Conservation (phyloP, 2,797 vertebrate species). For the Arctocebus calabarensis region DNA sequence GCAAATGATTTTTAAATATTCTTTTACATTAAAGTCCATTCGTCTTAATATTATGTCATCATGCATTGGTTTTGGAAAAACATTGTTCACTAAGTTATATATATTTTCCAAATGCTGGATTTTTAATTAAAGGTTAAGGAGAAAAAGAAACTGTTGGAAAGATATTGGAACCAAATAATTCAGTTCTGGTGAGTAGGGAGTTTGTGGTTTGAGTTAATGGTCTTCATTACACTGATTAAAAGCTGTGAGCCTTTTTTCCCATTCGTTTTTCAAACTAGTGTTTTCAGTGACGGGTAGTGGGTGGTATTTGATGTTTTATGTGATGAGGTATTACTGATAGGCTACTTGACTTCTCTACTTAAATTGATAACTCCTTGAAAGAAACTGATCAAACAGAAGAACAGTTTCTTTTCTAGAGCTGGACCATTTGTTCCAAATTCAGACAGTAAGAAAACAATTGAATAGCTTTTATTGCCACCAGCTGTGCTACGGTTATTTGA, state of each 20-base stretch:
- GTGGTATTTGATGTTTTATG: conserved; percentile 71
- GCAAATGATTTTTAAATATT: not conserved
- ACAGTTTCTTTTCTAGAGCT: conserved; percentile 57
- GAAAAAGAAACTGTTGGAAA: conserved; percentile 74
- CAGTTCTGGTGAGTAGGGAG: conserved; percentile 66
- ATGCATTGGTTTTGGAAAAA: not conserved
- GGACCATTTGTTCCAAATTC: conserved; percentile 71
- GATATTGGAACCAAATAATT: conserved; percentile 74
- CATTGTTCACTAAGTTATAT: not conserved
- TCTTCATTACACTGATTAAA: conserved; percentile 80
- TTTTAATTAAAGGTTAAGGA: conserved; percentile 81
- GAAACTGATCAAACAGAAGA: conserved; percentile 66
- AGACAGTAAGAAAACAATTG: conserved; percentile 73
- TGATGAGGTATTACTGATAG: conserved; percentile 65
- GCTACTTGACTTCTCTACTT: conserved; percentile 61
- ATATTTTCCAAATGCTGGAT: not conserved
- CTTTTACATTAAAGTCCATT: not conserved
- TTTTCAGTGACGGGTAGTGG: conserved; percentile 60
- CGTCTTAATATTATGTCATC: not conserved
- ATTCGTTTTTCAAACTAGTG: conserved; percentile 77
- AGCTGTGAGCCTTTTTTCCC: conserved; percentile 68
- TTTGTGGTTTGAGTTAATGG: conserved; percentile 76
- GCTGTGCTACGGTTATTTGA: conserved; percentile 69
- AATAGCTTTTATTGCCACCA: conserved; percentile 76
- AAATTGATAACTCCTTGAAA: conserved; percentile 70